phyloP scores from a whole-genome alignment of 30 jellyfish, hydroid and myxozoan genomes.

The Turritopsis dohrnii region DNA sequence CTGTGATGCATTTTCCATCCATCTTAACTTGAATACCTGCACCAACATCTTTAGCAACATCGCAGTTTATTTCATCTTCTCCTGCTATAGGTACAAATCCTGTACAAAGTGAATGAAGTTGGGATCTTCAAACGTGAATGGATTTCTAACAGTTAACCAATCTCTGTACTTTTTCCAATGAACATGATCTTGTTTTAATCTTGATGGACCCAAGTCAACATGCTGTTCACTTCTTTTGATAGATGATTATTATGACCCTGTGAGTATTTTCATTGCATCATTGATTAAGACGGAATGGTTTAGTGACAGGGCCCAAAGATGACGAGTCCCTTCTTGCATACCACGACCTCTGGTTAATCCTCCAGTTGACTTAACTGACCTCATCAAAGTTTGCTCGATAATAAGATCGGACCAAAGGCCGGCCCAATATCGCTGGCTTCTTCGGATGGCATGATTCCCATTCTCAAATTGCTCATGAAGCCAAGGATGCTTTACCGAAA shows the following conservation, averaged over 20 bases:
- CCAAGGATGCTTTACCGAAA: slow-evolving; percentile 21
- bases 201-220: slow-evolving; percentile 37
- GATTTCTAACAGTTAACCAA: background rate
- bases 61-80: background rate
- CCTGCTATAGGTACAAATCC: background rate
- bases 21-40: background rate
- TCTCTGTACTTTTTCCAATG: background rate
- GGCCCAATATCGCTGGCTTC: slow-evolving; percentile 35
- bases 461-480: slow-evolving; percentile 26
- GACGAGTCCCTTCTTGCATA: slow-evolving; percentile 34
- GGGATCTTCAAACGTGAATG: background rate
- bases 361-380: slow-evolving; percentile 40
- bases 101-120: background rate
- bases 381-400: slow-evolving; percentile 52
- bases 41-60: background rate
- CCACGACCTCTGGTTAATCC: slow-evolving; percentile 58
- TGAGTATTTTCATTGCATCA: slow-evolving; percentile 35
- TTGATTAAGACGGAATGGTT: slow-evolving; percentile 32
- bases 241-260: slow-evolving; percentile 31
- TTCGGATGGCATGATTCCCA: slow-evolving; percentile 38
- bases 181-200: slow-evolving; percentile 19
- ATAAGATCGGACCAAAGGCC: slow-evolving; percentile 55
- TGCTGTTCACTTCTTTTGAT: slow-evolving; percentile 49
- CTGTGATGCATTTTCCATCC: background rate
- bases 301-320: slow-evolving; percentile 31